These are phyloP conservation scores for Drosophila flavopinicola DNA, from an alignment of 2,888 invertebrate species.

Conservation along the genomic window DNA sequence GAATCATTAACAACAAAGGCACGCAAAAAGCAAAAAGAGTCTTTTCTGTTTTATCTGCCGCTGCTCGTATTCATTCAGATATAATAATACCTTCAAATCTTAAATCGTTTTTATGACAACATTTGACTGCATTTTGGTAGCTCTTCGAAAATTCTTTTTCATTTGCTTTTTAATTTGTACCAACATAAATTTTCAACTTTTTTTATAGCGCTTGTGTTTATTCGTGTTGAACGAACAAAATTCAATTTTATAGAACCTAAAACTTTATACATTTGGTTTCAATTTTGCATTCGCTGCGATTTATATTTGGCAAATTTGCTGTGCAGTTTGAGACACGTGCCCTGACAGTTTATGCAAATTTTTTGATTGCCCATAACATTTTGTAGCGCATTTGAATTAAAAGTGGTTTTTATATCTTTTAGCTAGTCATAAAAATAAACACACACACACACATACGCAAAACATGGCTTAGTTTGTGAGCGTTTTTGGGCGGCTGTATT, in stretches of 20 bases:
- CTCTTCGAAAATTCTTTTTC: not conserved
- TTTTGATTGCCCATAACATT: slow-evolving; percentile 52
- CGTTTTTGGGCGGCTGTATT: slow-evolving; percentile 17
- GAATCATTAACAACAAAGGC: slow-evolving; percentile 71
- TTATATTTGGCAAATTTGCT: slow-evolving; percentile 12
- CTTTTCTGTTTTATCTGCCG: slow-evolving; percentile 32
- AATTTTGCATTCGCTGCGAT: not conserved
- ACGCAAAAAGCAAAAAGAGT: slow-evolving; percentile 33
- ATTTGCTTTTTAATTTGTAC: not conserved
- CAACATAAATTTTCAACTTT: not conserved
- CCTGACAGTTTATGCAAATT: slow-evolving; percentile 52
- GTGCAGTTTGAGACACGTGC: slow-evolving; percentile 46
- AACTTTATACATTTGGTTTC: slow-evolving; percentile 11
- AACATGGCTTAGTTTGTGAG: slow-evolving; percentile 25
- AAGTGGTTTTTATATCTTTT: slow-evolving; percentile 46
- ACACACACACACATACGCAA: not conserved
- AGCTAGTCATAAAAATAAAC: slow-evolving; percentile 36
- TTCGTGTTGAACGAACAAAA: not conserved
- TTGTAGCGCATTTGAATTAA: slow-evolving; percentile 51
- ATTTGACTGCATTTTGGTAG: slow-evolving; percentile 2
- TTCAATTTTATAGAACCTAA: not conserved
- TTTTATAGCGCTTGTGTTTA: not conserved
- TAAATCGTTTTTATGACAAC: not conserved
- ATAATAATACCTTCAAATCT: slow-evolving; percentile 1
- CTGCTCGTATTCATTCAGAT: slow-evolving; percentile 2